Evolutionary conservation across 1,140 invertebrate species (phyloP), one percentile per base, ranked within the genome.

Genomic region (Heliothis virescens): DNA sequence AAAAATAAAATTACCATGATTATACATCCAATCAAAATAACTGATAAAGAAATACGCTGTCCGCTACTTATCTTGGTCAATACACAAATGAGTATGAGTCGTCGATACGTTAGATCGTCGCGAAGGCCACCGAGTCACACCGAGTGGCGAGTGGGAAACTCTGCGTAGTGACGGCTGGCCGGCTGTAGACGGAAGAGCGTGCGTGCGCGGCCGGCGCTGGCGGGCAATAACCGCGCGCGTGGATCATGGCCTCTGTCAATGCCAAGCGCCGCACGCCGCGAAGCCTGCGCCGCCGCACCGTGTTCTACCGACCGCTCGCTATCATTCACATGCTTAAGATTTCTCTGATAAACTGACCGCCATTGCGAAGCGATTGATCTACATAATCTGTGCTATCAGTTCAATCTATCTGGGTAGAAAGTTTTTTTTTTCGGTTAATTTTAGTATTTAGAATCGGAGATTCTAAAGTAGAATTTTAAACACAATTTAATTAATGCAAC

Each of bases 191-290:
- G 72, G 75, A 79, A 63, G 63, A 63, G 79, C 57, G 82, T 50
- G 57, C 59, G 65, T 41, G 82, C 69, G 65, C 73, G 71, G 65
- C 82, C 52, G 29, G 48, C 67, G 79, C 48, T 48, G 73, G 88
- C 91, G 92, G 92, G 89, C 91, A 92, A 90, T 93, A 94, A 94
- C 91, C 92, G 92, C 87, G 79, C 83, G 82, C 80, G 85, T 77
- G 75, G 88, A 87, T 90, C 90, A 88, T 89, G 92, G 91, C 91
- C 92, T 92, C 89, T 89, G 90, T 89, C 92, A 92, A 92, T 94
- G 92, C 88, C 91, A 91, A 81, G 59, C 60, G 63, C 82, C 81
- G 82, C 83, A 76, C 75, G 55, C 57, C 75, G 78, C 83, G 79
- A 82, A 75, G 79, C 79, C 67, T 74, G 47, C 79, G 34, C 77